Base-by-base conservation (phyloP, 2,113 vertebrate genomes). In the Cololabis saira region DNA sequence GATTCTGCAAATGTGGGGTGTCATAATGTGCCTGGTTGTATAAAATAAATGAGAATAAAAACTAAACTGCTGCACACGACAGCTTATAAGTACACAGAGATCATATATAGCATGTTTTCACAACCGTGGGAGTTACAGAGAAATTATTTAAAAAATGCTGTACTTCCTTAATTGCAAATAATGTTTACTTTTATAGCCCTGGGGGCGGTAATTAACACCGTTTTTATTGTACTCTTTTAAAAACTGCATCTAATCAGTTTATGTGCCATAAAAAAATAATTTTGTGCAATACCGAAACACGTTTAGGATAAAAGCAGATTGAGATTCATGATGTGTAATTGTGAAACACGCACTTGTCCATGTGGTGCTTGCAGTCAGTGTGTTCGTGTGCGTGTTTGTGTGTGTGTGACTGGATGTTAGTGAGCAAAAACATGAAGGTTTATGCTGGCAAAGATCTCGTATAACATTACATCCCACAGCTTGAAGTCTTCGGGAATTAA, bases 331-430 rank as follows among this genome's bases (percentile, higher is more conserved):
- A 37, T 37, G 2, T 11, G 58, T 55, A 67, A 18, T 71, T 24
- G 45, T 56, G 44, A n/a, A 78, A 64, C 44, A 52, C 40, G 50
- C 49, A 66, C 22, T 60, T 61, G 64, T 44, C 41, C 30, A 14
- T 60, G 21, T 15, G 64, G 27, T 44, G 9, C 47, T 30, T 52
- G 55, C 41, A 22, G 52, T 43, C 13, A 64, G 59, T 69, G 60
- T 45, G 57, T 52, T 44, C 6, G 10, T 66, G 68, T n/a, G n/a
- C n/a, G n/a, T n/a, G n/a, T n/a, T n/a, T n/a, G n/a, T n/a, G n/a
- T n/a, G n/a, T 42, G 53, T 61, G 45, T 73, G 75, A 67, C 79
- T 71, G 71, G 68, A 75, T 50, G 63, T 17, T 62, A 70, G 79
- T 71, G 67, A 4, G 24, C 80, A 80, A 67, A 52, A 53, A 12